These are phyloP conservation scores for Sebastes fasciatus DNA, from an alignment of 2,113 vertebrate species.

Conservation along the genomic window DNA sequence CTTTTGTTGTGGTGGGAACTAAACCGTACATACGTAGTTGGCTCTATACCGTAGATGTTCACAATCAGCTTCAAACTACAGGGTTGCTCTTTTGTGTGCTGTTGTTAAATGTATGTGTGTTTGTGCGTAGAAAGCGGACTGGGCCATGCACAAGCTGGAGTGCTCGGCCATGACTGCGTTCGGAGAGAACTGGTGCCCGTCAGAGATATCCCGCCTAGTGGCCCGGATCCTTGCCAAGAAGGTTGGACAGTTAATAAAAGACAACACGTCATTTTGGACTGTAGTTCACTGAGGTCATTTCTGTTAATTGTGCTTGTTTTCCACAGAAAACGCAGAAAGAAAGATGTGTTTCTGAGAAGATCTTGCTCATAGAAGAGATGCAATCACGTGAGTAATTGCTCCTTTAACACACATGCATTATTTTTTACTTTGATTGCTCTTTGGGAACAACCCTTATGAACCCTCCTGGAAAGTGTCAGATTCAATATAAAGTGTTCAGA, in stretches of 20 bases:
- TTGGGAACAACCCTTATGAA: background rate
- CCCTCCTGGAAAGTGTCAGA: background rate
- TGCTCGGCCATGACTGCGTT: slow-evolving; percentile 92
- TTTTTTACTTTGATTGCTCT: background rate
- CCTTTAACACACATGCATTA: background rate
- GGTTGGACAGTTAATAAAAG: slow-evolving; percentile 81
- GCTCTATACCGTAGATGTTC: background rate
- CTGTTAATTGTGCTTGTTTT: background rate
- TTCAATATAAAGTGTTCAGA: background rate
- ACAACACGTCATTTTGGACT: background rate
- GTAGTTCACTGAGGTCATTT: background rate
- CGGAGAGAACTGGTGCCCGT: slow-evolving; percentile 93
- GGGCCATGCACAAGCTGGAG: slow-evolving; percentile 97
- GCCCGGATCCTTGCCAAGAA: slow-evolving; percentile 93
- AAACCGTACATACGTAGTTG: slow-evolving; percentile 21
- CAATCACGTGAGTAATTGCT: slow-evolving; percentile 90
- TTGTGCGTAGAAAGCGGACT: slow-evolving; percentile 89
- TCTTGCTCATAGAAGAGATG: slow-evolving; percentile 89
- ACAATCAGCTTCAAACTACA: background rate
- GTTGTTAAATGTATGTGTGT: slow-evolving; percentile 9
- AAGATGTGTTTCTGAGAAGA: slow-evolving; percentile 88
- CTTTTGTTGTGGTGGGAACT: slow-evolving; percentile 13
- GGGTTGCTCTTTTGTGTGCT: background rate
- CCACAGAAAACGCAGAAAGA: slow-evolving; percentile 90
- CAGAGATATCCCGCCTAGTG: slow-evolving; percentile 91